A percentile compares a stretch with the other conserved stretches of the same genome.
Evolutionary conservation across 2,113 vertebrate species (phyloP).

Genomic region (Xenotilapia flavipinnis): DNA sequence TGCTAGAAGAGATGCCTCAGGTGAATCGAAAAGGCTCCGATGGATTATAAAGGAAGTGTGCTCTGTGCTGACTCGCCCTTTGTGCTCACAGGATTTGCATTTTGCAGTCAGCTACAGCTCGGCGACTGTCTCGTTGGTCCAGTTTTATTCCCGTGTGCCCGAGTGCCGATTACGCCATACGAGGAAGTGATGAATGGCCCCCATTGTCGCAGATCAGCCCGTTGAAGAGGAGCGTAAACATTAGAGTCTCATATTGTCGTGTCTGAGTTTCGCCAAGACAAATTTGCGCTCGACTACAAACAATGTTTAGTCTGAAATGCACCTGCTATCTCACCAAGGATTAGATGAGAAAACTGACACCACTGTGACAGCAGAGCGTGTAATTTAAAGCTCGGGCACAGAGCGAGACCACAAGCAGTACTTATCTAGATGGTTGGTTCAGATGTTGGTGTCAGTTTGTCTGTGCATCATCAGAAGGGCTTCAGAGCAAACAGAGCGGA

Average conservation of each 20-base stretch:
- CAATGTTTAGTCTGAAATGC: not conserved
- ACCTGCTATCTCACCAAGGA: not conserved
- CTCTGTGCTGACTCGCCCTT: conserved; percentile 33
- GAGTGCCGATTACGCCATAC: not conserved
- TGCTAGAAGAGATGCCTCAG: conserved; percentile 11
- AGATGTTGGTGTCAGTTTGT: not conserved
- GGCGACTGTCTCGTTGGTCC: conserved; percentile 12
- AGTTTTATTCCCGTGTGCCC: conserved; percentile 24
- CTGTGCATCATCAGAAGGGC: not conserved
- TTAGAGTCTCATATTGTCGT: not conserved
- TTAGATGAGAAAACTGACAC: not conserved
- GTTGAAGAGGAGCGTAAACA: not conserved
- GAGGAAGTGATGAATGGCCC: not conserved
- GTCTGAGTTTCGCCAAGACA: not conserved
- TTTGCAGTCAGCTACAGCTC: not conserved
- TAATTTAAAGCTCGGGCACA: not conserved
- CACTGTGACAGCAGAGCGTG: not conserved
- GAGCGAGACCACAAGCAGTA: not conserved
- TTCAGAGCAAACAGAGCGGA: not conserved
- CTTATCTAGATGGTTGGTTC: not conserved
- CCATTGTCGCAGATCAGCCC: not conserved
- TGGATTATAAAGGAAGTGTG: conserved; percentile 45
- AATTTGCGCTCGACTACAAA: not conserved
- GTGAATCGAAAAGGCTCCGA: conserved; percentile 21
- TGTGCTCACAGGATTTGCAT: conserved; percentile 35